Base-by-base conservation (phyloP, 1,140 invertebrate species). In the Drosophila setifemur region DNA sequence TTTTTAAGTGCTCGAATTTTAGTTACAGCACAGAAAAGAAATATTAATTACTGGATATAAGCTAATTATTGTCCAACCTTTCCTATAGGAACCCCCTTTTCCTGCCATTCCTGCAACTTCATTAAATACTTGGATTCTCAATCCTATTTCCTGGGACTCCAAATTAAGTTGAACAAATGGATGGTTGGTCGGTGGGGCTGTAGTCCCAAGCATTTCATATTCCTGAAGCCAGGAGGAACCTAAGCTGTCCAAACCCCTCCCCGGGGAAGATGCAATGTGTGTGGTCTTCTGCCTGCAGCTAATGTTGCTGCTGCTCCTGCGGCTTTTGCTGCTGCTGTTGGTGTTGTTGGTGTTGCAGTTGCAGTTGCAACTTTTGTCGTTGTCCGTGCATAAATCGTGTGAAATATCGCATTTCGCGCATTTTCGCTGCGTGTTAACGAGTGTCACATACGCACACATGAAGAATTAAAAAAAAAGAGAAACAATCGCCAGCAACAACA, bases 361-460 rank as follows among this genome's bases (percentile, higher is more conserved):
- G 58, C 63, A 69, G 75, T 78, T 79, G 81, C 82, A 81, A 70
- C 81, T 83, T 77, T 75, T 72, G 73, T 82, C 82, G 87, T 87
- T 73, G 74, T 72, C 49, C 71, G 75, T 73, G 82, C 87, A 89
- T 89, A 89, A 89, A 89, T 89, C 83, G 87, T 89, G 87, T 89
- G 88, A 89, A 89, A 89, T 89, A 89, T 89, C 88, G 71, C 88
- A 89, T 89, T 89, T 89, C 87, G 87, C 78, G 85, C 73, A 79
- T 85, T 85, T 79, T 81, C 75, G 76, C 81, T 86, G 61, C 82
- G 82, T 86, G 82, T 86, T 86, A 86, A 86, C 81, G 81, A 86
- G 82, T 86, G 81, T 87, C 72, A 87, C 81, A 85, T 60, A 81
- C 54, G 61, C 60, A 68, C 48, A 73, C 52, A 73, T 19, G 31